Percentiles rank a stretch among this genome's conserved stretches.
phyloP scores from a whole-genome alignment of 2,888 invertebrate genomes.

The Ennomos quercinarius region DNA sequence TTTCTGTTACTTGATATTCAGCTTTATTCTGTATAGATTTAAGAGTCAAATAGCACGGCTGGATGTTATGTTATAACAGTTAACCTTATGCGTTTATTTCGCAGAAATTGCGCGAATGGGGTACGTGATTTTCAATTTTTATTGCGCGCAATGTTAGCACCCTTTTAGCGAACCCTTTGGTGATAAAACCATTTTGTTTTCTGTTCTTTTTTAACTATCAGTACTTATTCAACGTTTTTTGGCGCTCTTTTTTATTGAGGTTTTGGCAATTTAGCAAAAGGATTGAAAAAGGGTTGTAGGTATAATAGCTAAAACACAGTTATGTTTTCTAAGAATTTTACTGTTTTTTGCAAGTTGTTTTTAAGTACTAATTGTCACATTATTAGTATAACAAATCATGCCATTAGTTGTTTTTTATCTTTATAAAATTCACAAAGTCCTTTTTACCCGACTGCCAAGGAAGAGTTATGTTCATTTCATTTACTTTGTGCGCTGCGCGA shows the following conservation, averaged over 20 bases:
- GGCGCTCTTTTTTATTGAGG: constrained; percentile 55
- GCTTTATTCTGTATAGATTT: constrained; percentile 26
- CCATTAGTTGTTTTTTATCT: neutral
- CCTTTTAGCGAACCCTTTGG: constrained; percentile 68
- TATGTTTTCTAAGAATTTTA: constrained; percentile 27
- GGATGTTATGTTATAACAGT: constrained; percentile 26
- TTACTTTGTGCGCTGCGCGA: too few relatives aligned
- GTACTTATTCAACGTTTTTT: constrained; percentile 41
- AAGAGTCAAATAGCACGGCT: neutral
- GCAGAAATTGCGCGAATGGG: constrained; percentile 50
- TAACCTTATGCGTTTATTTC: constrained; percentile 54
- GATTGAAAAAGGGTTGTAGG: constrained; percentile 64
- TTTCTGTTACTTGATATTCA: constrained; percentile 18
- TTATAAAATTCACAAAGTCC: too few relatives aligned
- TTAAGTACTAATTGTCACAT: constrained; percentile 19
- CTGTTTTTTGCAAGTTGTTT: constrained; percentile 5
- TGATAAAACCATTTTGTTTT: constrained; percentile 56
- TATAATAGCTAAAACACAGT: constrained; percentile 30
- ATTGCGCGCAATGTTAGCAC: constrained; percentile 54
- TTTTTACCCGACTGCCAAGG: too few relatives aligned
- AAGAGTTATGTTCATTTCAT: too few relatives aligned
- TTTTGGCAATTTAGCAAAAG: constrained; percentile 63
- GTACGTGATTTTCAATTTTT: constrained; percentile 60
- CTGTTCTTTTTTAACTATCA: constrained; percentile 23
- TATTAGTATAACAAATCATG: neutral